phyloP scores from a whole-genome alignment of 2,797 vertebrate species.

The Lagocephalus sceleratus region DNA sequence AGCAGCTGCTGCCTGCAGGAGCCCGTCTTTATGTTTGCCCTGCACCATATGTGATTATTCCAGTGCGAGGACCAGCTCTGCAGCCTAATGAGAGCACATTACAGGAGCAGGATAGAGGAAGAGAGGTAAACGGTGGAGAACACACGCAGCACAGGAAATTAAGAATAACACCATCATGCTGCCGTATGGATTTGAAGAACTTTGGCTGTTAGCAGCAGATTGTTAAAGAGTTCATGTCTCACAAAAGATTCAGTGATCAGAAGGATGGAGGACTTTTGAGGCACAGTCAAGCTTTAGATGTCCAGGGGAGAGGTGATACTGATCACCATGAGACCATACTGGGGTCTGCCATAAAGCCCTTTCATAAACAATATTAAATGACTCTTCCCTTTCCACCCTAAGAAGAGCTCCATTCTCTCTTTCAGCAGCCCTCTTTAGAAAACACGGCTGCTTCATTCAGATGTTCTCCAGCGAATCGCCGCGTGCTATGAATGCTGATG shows the following conservation, averaged over 20 bases:
- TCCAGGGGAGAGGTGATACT: constrained; percentile 74
- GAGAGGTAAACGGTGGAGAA: constrained; percentile 64
- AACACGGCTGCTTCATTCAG: constrained; percentile 69
- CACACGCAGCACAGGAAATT: constrained; percentile 80
- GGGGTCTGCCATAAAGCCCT: no score
- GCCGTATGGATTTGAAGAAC: constrained; percentile 82
- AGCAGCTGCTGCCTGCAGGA: constrained; percentile 93
- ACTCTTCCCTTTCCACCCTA: constrained; percentile 79
- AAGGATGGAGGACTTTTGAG: constrained; percentile 87
- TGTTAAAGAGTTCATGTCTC: constrained; percentile 85
- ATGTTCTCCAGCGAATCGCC: constrained; percentile 63
- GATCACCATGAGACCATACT: no score
- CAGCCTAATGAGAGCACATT: constrained; percentile 84
- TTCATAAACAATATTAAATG: no score
- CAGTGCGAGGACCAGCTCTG: constrained; percentile 83
- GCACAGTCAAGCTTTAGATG: constrained; percentile 76
- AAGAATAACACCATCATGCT: constrained; percentile 83
- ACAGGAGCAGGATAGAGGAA: constrained; percentile 11
- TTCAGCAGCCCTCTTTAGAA: constrained; percentile 24
- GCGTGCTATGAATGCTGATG: constrained; percentile 76
- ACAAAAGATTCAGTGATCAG: constrained; percentile 86
- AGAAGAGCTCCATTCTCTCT: constrained; percentile 46
- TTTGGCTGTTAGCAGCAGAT: constrained; percentile 85
- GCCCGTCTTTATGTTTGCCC: constrained; percentile 85
- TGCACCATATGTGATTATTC: constrained; percentile 92